Evolutionary conservation across 64 coral and sea anemone genomes (phyloP).

Genomic region (Actinia tenebrosa): DNA sequence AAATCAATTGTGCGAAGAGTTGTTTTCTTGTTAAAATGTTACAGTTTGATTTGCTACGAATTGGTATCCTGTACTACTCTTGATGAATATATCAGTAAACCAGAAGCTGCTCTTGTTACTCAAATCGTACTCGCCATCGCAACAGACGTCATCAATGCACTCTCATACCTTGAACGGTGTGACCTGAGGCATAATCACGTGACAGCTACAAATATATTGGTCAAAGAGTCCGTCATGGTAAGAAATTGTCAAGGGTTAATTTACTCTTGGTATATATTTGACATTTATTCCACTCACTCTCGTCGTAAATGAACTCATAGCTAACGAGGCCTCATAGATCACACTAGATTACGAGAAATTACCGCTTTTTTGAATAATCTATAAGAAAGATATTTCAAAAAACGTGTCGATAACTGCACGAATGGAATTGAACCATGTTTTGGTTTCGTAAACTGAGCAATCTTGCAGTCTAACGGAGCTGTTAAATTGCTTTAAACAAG

Average conservation of each 20-base stretch:
- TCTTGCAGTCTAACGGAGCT: no score
- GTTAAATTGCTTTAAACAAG: no score
- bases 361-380: no score
- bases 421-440: no score
- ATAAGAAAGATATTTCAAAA: no score
- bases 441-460: no score
- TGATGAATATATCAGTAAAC: background rate
- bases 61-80: background rate
- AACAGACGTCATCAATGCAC: conserved; percentile 4
- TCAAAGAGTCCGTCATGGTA: background rate
- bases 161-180: background rate
- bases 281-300: no score
- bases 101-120: background rate
- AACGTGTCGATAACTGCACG: no score
- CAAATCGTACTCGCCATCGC: background rate
- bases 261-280: no score
- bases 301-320: no score
- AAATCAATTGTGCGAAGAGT: background rate
- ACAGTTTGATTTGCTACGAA: background rate
- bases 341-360: no score
- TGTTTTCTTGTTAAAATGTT: background rate
- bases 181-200: background rate
- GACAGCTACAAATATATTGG: background rate
- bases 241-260: background rate
- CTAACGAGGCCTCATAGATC: no score